phyloP scores from a whole-genome alignment of 2,888 invertebrate species.

The Acronicta aceris region DNA sequence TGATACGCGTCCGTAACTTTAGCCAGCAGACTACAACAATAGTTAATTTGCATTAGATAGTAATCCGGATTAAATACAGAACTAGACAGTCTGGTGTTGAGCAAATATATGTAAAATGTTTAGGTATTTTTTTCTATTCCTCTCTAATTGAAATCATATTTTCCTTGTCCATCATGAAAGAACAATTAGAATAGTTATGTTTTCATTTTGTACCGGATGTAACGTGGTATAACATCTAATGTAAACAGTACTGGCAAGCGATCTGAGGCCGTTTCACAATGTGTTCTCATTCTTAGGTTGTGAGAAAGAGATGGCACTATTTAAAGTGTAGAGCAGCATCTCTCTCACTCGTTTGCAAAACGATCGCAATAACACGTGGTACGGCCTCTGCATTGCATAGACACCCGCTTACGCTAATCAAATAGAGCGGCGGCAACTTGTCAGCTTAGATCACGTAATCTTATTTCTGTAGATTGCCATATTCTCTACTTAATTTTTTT shows the following conservation, averaged over 20 bases:
- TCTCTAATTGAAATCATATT: conserved; percentile 2
- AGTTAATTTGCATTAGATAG: conserved; percentile 20
- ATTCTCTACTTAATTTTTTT: too few relatives aligned
- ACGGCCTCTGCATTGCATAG: not conserved
- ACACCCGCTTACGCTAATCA: conserved; percentile 3
- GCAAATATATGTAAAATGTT: too few relatives aligned
- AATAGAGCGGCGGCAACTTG: conserved; percentile 13
- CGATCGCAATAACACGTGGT: too few relatives aligned
- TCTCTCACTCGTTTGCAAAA: too few relatives aligned
- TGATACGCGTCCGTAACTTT: not conserved
- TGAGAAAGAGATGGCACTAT: too few relatives aligned
- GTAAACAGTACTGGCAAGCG: conserved; percentile 10
- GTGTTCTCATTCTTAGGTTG: too few relatives aligned
- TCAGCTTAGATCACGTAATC: conserved; percentile 3
- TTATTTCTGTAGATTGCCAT: too few relatives aligned
- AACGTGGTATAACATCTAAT: conserved; percentile 12
- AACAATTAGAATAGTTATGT: conserved; percentile 12
- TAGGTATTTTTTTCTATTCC: not conserved
- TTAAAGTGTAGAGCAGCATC: too few relatives aligned
- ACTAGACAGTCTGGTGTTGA: not conserved
- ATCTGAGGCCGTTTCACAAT: too few relatives aligned
- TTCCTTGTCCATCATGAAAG: conserved; percentile 7
- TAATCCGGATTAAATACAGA: not conserved
- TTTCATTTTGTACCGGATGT: conserved; percentile 21
- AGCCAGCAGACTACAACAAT: conserved; percentile 3